Conservation (phyloP, 2,888 invertebrate species). For the Scaptomyza flava region DNA sequence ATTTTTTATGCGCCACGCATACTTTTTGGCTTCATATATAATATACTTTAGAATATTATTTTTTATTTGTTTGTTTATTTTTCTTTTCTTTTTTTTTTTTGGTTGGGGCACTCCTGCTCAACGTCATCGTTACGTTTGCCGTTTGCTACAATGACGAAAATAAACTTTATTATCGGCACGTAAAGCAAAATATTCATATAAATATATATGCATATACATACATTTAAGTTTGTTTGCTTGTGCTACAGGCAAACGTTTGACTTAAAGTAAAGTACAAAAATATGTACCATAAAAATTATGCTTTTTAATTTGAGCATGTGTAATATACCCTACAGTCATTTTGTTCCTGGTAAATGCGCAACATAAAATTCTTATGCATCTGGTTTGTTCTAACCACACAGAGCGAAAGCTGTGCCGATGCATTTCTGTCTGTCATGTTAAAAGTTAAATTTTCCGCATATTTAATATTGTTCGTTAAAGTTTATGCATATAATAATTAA, state of each 20-base stretch:
- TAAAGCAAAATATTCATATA: constrained; percentile 49
- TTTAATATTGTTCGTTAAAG: no score
- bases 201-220: constrained; percentile 22
- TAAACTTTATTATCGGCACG: constrained; percentile 78
- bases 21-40: constrained; percentile 56
- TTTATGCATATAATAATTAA: no score
- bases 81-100: no score
- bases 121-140: constrained; percentile 5
- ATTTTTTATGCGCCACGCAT: constrained; percentile 69
- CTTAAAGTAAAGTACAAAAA: constrained; percentile 25
- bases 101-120: not conserved
- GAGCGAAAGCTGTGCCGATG: no score
- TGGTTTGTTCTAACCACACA: not conserved
- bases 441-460: no score
- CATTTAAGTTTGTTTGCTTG: constrained; percentile 10
- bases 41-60: constrained; percentile 73
- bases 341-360: not conserved
- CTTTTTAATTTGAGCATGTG: constrained; percentile 48
- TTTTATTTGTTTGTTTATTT: constrained; percentile 68
- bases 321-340: constrained; percentile 33
- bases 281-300: constrained; percentile 24
- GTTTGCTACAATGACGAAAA: constrained; percentile 54
- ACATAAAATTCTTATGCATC: constrained; percentile 13
- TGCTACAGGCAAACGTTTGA: constrained; percentile 32
- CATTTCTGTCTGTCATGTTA: no score